A percentile compares a stretch with the other conserved stretches of the same genome.
phyloP scores from a whole-genome alignment of 2,888 invertebrate genomes.

The Yponomeuta malinellus region DNA sequence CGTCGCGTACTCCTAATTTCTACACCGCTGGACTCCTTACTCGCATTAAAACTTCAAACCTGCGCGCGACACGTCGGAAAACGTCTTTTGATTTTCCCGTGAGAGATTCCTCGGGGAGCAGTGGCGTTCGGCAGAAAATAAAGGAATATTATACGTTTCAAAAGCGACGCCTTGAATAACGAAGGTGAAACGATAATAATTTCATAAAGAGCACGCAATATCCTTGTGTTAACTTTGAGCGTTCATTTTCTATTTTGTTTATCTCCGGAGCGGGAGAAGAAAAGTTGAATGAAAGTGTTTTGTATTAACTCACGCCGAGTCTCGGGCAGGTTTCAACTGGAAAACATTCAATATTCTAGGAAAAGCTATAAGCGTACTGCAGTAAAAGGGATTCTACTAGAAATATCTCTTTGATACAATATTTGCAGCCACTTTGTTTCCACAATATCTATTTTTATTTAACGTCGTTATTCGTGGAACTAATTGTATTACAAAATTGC shows the following conservation, averaged over 20 bases:
- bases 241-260: neutral
- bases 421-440: neutral
- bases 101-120: neutral
- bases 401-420: neutral
- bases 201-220: neutral
- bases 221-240: neutral
- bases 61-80: conserved; percentile 34
- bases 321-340: too few relatives aligned
- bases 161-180: neutral
- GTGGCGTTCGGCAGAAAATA: too few relatives aligned
- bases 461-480: too few relatives aligned
- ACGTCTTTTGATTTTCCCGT: neutral
- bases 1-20: conserved; percentile 56
- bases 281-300: neutral
- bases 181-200: neutral
- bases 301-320: neutral
- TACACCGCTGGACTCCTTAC: conserved; percentile 41
- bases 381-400: neutral
- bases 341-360: neutral
- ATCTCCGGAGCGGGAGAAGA: neutral
- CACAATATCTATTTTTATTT: neutral
- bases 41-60: conserved; percentile 50
- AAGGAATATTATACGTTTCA: neutral
- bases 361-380: neutral
- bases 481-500: too few relatives aligned